phyloP scores from a whole-genome alignment of 1,140 invertebrate genomes.

The Psix sp. region DNA sequence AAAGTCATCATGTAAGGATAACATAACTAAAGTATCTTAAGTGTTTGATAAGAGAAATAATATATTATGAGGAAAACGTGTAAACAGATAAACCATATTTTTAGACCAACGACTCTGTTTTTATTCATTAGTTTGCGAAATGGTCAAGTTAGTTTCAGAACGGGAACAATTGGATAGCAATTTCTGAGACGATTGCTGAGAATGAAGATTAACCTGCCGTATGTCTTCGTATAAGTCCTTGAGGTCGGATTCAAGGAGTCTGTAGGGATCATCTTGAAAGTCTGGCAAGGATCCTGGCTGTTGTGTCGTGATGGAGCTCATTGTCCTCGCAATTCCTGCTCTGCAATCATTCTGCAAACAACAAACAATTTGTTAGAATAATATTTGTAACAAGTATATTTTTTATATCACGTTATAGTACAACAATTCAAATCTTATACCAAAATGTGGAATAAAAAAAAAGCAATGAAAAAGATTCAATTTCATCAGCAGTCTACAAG shows the following conservation, averaged over 20 bases:
- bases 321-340: conserved; percentile 73
- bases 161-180: conserved; percentile 12
- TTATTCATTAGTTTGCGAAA: no score
- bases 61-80: no score
- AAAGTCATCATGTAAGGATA: no score
- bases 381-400: background rate
- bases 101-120: no score
- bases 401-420: background rate
- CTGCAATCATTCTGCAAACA: conserved; percentile 59
- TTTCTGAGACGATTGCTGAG: conserved; percentile 3
- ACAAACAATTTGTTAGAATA: conserved; percentile 36
- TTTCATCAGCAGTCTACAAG: background rate
- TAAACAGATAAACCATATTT: no score
- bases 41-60: no score
- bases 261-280: conserved; percentile 89
- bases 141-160: no score
- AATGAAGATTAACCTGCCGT: conserved; percentile 81
- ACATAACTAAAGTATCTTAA: no score
- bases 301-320: conserved; percentile 82
- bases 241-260: conserved; percentile 89
- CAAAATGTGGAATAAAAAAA: background rate
- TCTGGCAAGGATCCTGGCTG: conserved; percentile 86
- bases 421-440: background rate
- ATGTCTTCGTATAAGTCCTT: conserved; percentile 89
- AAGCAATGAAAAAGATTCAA: conserved; percentile 11